phyloP scores from a whole-genome alignment of 2,888 invertebrate species.

The Choristoneura rosaceana region DNA sequence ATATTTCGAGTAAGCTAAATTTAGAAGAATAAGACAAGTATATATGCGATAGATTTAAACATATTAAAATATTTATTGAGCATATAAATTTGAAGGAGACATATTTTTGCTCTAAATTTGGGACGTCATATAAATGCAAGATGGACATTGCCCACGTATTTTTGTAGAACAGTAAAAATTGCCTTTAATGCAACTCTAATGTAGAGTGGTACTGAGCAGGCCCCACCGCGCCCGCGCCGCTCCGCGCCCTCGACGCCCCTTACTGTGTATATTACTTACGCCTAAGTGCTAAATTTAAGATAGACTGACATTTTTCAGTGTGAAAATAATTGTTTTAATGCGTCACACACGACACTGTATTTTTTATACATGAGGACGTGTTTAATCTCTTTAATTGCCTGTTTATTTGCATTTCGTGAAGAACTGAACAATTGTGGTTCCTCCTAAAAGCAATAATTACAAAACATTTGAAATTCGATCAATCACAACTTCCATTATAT shows the following conservation, averaged over 20 bases:
- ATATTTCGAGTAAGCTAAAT: slow-evolving; percentile 65
- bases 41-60: slow-evolving; percentile 64
- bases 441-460: neutral
- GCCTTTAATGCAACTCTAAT: slow-evolving; percentile 76
- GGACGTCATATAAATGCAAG: slow-evolving; percentile 78
- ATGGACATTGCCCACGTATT: slow-evolving; percentile 85
- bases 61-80: slow-evolving; percentile 63
- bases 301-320: slow-evolving; percentile 77
- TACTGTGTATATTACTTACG: slow-evolving; percentile 80
- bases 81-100: slow-evolving; percentile 78
- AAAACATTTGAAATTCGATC: neutral
- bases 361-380: neutral
- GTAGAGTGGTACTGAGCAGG: slow-evolving; percentile 36
- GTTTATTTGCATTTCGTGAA: neutral
- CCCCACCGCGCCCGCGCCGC: slow-evolving; percentile 22
- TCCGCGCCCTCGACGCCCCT: slow-evolving; percentile 49
- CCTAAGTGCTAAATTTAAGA: slow-evolving; percentile 60
- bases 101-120: slow-evolving; percentile 84
- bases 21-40: slow-evolving; percentile 55
- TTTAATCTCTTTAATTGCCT: neutral
- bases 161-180: slow-evolving; percentile 80
- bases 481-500: neutral
- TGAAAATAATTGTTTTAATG: slow-evolving; percentile 65
- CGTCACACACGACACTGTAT: slow-evolving; percentile 37
- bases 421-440: slow-evolving; percentile 4